These are phyloP conservation scores for Syngnathus typhle DNA, from an alignment of 2,113 vertebrate species.

Conservation along the genomic window DNA sequence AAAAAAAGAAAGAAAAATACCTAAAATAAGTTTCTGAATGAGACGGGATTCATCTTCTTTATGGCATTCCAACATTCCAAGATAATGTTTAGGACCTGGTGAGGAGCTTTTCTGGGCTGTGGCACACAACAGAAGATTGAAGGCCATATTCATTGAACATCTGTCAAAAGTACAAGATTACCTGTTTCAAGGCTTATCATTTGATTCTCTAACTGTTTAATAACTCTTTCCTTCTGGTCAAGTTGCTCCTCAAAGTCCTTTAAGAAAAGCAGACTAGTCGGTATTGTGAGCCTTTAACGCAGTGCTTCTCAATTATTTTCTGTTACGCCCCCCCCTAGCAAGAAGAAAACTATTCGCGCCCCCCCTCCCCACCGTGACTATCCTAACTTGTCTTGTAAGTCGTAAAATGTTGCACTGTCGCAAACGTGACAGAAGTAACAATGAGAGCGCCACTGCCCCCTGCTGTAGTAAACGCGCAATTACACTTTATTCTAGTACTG, in stretches of 20 bases:
- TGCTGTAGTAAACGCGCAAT: no score
- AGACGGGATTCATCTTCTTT: conserved; percentile 82
- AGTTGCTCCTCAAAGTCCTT: conserved; percentile 91
- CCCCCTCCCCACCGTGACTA: no score
- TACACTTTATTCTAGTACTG: no score
- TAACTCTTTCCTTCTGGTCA: conserved; percentile 84
- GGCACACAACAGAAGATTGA: conserved; percentile 2
- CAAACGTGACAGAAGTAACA: no score
- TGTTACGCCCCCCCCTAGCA: no score
- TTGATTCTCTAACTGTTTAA: conserved; percentile 85
- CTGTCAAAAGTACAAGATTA: conserved; percentile 34
- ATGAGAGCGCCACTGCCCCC: no score
- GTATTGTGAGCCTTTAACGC: not conserved
- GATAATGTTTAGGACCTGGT: conserved; percentile 74
- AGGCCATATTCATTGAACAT: not conserved
- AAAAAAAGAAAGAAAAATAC: conserved; percentile 60
- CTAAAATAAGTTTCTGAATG: conserved; percentile 82
- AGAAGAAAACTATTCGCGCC: no score
- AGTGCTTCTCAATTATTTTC: no score
- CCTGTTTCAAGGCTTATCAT: conserved; percentile 82
- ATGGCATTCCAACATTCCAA: conserved; percentile 92
- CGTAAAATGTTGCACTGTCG: no score
- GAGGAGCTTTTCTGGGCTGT: conserved; percentile 69
- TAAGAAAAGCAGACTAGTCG: not conserved
- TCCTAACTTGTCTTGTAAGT: no score